These are phyloP conservation scores for Heliconius cydno DNA, from an alignment of 2,888 invertebrate species.

Conservation along the genomic window DNA sequence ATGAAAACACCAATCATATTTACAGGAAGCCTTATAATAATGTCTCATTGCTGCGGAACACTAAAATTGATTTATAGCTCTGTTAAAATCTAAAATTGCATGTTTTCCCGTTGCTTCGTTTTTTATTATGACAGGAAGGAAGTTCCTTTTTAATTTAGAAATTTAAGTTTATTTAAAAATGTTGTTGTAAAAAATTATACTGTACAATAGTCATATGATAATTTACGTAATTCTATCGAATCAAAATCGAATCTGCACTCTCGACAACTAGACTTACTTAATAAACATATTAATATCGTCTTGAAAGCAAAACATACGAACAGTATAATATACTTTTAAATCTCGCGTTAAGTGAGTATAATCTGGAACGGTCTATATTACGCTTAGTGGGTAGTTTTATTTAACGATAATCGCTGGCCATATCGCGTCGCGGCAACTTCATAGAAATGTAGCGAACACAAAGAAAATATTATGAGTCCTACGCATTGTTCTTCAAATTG, in stretches of 20 bases:
- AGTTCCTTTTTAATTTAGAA: neutral
- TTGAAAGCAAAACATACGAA: slow-evolving; percentile 26
- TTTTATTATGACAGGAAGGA: neutral
- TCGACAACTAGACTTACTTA: no score
- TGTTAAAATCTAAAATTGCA: slow-evolving; percentile 6
- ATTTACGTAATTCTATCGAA: no score
- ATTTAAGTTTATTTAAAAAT: neutral
- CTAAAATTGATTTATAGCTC: neutral
- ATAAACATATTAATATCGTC: no score
- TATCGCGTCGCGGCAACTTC: slow-evolving; percentile 43
- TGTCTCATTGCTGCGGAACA: neutral
- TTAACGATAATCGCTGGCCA: slow-evolving; percentile 57
- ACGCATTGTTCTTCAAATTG: slow-evolving; percentile 30
- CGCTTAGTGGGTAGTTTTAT: slow-evolving; percentile 58
- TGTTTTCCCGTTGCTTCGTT: neutral
- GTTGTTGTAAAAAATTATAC: no score
- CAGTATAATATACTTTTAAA: slow-evolving; percentile 51
- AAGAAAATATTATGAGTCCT: slow-evolving; percentile 35
- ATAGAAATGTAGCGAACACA: slow-evolving; percentile 39
- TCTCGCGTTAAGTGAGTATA: slow-evolving; percentile 49
- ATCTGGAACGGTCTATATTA: slow-evolving; percentile 58
- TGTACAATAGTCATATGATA: no score
- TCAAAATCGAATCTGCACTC: no score
- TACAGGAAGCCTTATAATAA: slow-evolving; percentile 1
- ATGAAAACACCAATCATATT: slow-evolving; percentile 11